These are phyloP conservation scores for Montifringilla adamsi DNA, from an alignment of 2,113 vertebrate species.

Conservation along the genomic window DNA sequence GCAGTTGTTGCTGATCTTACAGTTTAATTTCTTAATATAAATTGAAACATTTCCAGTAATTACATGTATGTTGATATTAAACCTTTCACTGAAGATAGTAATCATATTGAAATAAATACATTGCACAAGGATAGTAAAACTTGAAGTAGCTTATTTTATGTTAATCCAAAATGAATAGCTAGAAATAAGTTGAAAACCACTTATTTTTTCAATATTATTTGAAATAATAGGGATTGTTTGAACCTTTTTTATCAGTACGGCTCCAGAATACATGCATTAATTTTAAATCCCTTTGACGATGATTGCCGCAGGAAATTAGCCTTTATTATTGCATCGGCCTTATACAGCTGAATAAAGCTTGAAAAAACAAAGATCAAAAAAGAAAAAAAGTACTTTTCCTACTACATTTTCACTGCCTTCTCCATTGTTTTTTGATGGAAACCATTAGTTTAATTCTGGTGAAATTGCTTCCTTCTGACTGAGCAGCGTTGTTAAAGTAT, in stretches of 20 bases:
- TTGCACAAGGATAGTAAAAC: not conserved
- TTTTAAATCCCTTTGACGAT: conserved; percentile 18
- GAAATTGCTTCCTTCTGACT: not conserved
- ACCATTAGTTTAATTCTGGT: not conserved
- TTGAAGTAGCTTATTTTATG: not conserved
- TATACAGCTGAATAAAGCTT: not conserved
- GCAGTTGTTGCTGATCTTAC: conserved; percentile 48
- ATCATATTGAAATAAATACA: conserved; percentile 27
- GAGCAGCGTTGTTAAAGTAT: not conserved
- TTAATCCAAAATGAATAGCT: not conserved
- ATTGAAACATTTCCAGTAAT: conserved; percentile 38
- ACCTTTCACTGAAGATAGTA: not conserved
- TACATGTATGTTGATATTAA: conserved; percentile 25
- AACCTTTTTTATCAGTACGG: conserved; percentile 26
- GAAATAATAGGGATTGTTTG: conserved; percentile 35
- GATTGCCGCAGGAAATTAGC: conserved; percentile 15
- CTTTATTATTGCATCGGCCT: not conserved
- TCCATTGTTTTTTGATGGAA: not conserved
- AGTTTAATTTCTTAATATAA: conserved; percentile 55
- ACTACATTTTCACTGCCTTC: not conserved
- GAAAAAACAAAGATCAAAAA: not conserved
- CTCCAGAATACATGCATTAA: conserved; percentile 9
- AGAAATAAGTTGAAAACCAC: not conserved
- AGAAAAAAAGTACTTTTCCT: not conserved
- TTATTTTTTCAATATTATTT: not conserved